Evolutionary conservation across 35 echinoderm and acorn worm species (phyloP), one percentile per base, ranked within the genome.

Genomic region (Stichopus chloronotus): DNA sequence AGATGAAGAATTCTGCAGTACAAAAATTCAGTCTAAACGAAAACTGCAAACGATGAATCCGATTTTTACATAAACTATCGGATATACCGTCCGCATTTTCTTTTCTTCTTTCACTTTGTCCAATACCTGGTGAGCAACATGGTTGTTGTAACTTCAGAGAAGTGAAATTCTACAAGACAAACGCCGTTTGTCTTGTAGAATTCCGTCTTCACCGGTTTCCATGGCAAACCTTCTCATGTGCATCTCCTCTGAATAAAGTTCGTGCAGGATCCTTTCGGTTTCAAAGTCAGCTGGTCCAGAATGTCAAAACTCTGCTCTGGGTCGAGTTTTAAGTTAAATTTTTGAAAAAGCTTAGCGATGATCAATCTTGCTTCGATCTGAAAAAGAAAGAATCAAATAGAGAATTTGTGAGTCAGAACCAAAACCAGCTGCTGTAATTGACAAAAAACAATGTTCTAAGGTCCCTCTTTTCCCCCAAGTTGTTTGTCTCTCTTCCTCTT

Each of bases 311-410:
- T 90, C 88, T 97, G 95, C 52, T 63, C 84, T 7, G 90, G 95
- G 25, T 92, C 95, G 58, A 94, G 84, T 13, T 89, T 76, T 78
- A 97, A 97, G 53, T 25, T 86, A 85, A 94, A 97, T 25, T 83
- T 53, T 55, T 93, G 93, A 4, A 94, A 74, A 30, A 97, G 77
- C 84, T 97, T 97, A 5, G 90, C 78, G 11, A 96, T 56, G 22
- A 96, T 90, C 7, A 96, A 83, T 11, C 93, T 81, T 20, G 90
- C 90, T 78, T 96, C 95, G 54, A 96, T 94, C 95, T 96, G 83
- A 9, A 91, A 58, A 16, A 21, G 4, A 74, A 20, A 4, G 22
- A 74, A 74, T 7, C 7, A 74, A 5, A 72, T 72, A 72, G 21
- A 74, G 17, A 61, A 10, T 10, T 61, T 74, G 22, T 20, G 22